Percentiles rank a stretch among this genome's conserved stretches.
phyloP scores from a whole-genome alignment of 2,888 invertebrate species.

The Drosophila subquinaria region DNA sequence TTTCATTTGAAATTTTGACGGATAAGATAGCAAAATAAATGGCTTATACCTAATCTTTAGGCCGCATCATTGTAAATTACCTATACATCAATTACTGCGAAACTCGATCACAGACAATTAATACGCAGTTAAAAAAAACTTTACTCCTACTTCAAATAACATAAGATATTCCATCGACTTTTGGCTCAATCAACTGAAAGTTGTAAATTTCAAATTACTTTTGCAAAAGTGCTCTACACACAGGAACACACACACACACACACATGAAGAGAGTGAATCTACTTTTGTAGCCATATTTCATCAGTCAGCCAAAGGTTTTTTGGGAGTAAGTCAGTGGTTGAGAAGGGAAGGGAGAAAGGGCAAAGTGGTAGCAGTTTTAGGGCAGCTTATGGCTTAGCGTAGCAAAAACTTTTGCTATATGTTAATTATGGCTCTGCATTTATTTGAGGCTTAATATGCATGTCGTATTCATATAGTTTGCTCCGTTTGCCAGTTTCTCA shows the following conservation, averaged over 20 bases:
- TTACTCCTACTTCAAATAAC: constrained; percentile 24
- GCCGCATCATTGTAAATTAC: neutral
- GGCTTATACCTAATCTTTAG: too few relatives aligned
- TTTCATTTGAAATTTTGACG: neutral
- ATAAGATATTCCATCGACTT: constrained; percentile 21
- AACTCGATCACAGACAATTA: constrained; percentile 19
- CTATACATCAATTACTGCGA: constrained; percentile 1
- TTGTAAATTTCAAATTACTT: constrained; percentile 76
- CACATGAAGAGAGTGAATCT: constrained; percentile 24
- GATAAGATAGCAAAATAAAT: neutral
- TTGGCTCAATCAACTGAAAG: constrained; percentile 70
- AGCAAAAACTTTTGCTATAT: constrained; percentile 79
- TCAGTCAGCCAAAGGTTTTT: constrained; percentile 39
- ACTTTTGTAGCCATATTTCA: constrained; percentile 66
- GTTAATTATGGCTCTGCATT: constrained; percentile 82
- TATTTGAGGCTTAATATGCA: constrained; percentile 80
- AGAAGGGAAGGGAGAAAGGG: neutral
- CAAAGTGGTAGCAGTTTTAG: constrained; percentile 39
- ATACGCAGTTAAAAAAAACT: constrained; percentile 31
- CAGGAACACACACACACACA: constrained; percentile 7
- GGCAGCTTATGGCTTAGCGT: constrained; percentile 58
- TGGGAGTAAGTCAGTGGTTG: neutral
- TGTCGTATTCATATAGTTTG: constrained; percentile 68
- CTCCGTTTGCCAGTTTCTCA: constrained; percentile 32
- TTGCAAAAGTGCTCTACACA: constrained; percentile 3